These are phyloP conservation scores for Apotomis betuletana DNA, from an alignment of 2,888 invertebrate species.

Conservation along the genomic window DNA sequence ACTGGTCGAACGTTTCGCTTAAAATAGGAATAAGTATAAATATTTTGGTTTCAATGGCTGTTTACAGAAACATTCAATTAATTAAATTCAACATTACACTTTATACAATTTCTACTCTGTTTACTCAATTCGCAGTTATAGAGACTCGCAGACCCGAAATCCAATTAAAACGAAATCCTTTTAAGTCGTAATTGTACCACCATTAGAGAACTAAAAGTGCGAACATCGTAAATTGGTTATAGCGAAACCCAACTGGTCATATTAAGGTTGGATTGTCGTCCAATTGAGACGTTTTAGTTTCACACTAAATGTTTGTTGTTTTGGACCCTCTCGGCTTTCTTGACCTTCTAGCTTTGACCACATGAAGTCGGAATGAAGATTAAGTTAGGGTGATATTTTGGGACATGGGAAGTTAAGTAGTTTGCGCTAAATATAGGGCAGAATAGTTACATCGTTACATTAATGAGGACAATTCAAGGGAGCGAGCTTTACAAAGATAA, in stretches of 20 bases:
- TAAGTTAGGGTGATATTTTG: conserved; percentile 11
- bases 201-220: conserved; percentile 35
- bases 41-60: too few relatives aligned
- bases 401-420: not conserved
- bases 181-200: conserved; percentile 31
- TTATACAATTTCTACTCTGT: not conserved
- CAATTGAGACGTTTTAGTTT: conserved; percentile 20
- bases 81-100: too few relatives aligned
- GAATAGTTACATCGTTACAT: not conserved
- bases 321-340: conserved; percentile 28
- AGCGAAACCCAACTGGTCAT: not conserved
- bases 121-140: conserved; percentile 1
- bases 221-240: conserved; percentile 29
- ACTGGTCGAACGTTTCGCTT: too few relatives aligned
- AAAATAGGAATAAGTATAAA: too few relatives aligned
- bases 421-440: not conserved
- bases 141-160: conserved; percentile 19
- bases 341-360: conserved; percentile 28
- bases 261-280: not conserved
- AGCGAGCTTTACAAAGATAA: too few relatives aligned
- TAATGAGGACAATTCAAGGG: too few relatives aligned
- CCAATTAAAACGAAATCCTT: conserved; percentile 39
- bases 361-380: conserved; percentile 17
- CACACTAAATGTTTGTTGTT: not conserved
- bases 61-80: too few relatives aligned